Evolutionary conservation across 2,113 vertebrate genomes (phyloP), one percentile per base, ranked within the genome.

Genomic region (Chionis minor): DNA sequence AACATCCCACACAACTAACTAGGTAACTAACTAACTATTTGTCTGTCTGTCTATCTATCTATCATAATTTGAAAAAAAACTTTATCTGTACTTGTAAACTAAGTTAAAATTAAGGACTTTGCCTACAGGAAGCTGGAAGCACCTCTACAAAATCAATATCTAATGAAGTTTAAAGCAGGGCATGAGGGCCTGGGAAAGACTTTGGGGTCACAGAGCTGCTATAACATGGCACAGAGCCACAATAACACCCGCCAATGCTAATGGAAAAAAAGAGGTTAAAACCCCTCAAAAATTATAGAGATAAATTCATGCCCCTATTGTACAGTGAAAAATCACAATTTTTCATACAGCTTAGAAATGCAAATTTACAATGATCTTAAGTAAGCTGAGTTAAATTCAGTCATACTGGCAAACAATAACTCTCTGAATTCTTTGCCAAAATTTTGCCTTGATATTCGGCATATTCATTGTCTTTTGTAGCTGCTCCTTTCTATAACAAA

Each of bases 241-340:
- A 63, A 44, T 0, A 85, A 4, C 10, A 32, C 45, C 38, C 35
- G 30, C 4, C 15, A 71, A 0, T 24, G 6, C 2, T 73, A 65
- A 59, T 8, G 24, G 5, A 56, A 74, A 58, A 74, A 88, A 72
- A 80, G 4, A 65, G 11, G 9, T 47, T 56, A 56, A 90, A 85
- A 18, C 6, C 8, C 14, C 17, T 58, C 27, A 35, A 45, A 94
- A 75, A 42, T 18, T 12, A 24, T 4, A 74, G 17, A 67, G 2
- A 1, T 27, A 61, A 90, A 90, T 85, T 73, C 30, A 61, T 27
- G 7, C 12, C 23, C 27, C 16, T 8, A 70, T 3, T 3, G 7
- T 24, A 81, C 7, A 63, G 22, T 42, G 38, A 75, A 86, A 86
- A 61, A 24, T 23, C n/a, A 22, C 12, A 80, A 33, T 4, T 72